A percentile compares a stretch with the other conserved stretches of the same genome.
Evolutionary conservation across 2,113 vertebrate genomes (phyloP).

Genomic region (Colius striatus): DNA sequence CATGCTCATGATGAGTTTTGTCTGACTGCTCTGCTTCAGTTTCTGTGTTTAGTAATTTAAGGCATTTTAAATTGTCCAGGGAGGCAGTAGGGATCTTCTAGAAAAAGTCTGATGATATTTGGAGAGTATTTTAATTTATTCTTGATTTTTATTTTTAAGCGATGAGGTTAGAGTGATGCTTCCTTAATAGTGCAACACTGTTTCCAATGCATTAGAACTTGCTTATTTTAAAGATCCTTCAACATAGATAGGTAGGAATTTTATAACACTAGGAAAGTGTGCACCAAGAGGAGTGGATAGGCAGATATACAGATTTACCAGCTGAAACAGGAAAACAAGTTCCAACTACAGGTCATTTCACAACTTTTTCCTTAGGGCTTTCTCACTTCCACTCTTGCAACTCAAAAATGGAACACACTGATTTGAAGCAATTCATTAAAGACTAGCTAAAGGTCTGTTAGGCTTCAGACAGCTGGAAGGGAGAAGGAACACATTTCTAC

Average conservation of each 20-base stretch:
- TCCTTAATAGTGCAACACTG: background rate
- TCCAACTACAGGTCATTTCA: conserved; percentile 6
- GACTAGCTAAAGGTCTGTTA: background rate
- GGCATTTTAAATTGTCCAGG: background rate
- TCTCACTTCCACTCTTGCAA: background rate
- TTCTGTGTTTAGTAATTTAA: background rate
- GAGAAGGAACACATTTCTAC: background rate
- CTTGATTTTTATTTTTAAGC: background rate
- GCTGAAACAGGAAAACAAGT: background rate
- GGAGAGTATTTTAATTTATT: background rate
- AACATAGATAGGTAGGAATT: background rate
- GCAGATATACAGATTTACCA: background rate
- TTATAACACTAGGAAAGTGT: background rate
- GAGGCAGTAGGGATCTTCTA: background rate
- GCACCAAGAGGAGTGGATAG: background rate
- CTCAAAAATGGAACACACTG: conserved; percentile 22
- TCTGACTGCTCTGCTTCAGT: background rate
- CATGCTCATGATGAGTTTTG: background rate
- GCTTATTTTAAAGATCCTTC: background rate
- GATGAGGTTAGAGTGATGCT: background rate
- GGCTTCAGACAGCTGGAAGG: background rate
- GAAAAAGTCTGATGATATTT: background rate
- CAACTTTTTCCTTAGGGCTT: conserved; percentile 7
- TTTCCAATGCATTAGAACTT: background rate
- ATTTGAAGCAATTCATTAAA: conserved; percentile 11